phyloP scores from a whole-genome alignment of 2,888 invertebrate genomes.

The Leptopterna dolabrata region DNA sequence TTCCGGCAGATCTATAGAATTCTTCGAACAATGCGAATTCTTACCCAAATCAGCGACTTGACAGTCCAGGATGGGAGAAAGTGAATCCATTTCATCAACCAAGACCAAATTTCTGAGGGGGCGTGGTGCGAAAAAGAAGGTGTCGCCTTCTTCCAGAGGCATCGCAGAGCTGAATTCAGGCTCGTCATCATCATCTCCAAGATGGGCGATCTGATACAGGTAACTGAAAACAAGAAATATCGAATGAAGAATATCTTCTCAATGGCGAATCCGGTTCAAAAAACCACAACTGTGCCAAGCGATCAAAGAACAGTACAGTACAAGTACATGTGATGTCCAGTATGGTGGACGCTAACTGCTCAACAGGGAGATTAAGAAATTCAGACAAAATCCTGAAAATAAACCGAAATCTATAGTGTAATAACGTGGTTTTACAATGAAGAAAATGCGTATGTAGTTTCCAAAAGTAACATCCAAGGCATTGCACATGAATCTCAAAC shows the following conservation, averaged over 20 bases:
- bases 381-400: too few relatives aligned
- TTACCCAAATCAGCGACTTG: constrained; percentile 81
- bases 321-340: background rate
- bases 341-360: background rate
- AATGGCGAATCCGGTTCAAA: too few relatives aligned
- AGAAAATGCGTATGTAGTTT: too few relatives aligned
- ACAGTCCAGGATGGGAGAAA: constrained; percentile 88
- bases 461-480: too few relatives aligned
- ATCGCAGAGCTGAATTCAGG: constrained; percentile 98
- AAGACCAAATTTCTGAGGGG: constrained; percentile 92
- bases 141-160: constrained; percentile 98
- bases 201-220: constrained; percentile 97
- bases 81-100: constrained; percentile 96
- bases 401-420: too few relatives aligned
- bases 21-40: background rate
- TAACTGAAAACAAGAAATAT: constrained; percentile 73
- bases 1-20: too few relatives aligned
- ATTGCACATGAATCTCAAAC: too few relatives aligned
- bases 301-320: background rate
- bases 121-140: constrained; percentile 97
- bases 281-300: background rate
- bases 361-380: too few relatives aligned
- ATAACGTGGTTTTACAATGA: too few relatives aligned
- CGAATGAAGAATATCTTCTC: background rate
- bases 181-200: constrained; percentile 99